Conservation (phyloP, 2,113 vertebrate species). For the Isichthys henryi region DNA sequence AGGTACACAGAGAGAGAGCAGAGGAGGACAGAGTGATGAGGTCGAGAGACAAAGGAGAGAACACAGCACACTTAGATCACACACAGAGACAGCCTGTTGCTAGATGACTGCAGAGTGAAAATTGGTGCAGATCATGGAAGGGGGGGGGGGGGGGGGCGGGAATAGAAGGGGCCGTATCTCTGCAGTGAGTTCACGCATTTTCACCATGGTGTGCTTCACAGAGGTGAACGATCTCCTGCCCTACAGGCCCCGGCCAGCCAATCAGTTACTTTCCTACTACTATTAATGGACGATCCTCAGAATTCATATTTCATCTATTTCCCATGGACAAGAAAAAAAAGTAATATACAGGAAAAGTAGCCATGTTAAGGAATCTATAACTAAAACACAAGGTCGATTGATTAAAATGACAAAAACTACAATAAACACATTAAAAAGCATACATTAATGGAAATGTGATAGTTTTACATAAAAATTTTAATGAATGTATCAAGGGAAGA, state of each 20-base stretch:
- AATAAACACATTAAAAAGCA: background rate
- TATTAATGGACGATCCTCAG: background rate
- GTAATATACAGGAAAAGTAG: background rate
- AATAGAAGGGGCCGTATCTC: background rate
- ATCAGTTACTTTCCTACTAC: background rate
- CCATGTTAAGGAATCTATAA: too few relatives aligned
- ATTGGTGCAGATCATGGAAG: background rate
- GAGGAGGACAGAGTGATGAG: slow-evolving; percentile 34
- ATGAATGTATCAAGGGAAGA: background rate
- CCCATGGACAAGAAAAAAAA: background rate
- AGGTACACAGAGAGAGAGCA: slow-evolving; percentile 15
- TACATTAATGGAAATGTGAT: background rate
- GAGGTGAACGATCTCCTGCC: background rate
- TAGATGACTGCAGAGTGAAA: background rate
- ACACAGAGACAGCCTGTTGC: slow-evolving; percentile 16
- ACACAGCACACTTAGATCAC: slow-evolving; percentile 57
- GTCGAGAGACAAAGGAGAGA: slow-evolving; percentile 43
- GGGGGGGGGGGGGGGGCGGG: background rate
- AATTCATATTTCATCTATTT: background rate
- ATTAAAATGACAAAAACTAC: background rate
- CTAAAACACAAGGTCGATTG: background rate
- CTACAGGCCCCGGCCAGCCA: background rate
- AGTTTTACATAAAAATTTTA: background rate
- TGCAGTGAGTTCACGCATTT: background rate
- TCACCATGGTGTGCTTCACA: background rate